A percentile compares a stretch with the other conserved stretches of the same genome.
phyloP scores from a whole-genome alignment of 2,888 invertebrate genomes.

The Diarsia dahlii region DNA sequence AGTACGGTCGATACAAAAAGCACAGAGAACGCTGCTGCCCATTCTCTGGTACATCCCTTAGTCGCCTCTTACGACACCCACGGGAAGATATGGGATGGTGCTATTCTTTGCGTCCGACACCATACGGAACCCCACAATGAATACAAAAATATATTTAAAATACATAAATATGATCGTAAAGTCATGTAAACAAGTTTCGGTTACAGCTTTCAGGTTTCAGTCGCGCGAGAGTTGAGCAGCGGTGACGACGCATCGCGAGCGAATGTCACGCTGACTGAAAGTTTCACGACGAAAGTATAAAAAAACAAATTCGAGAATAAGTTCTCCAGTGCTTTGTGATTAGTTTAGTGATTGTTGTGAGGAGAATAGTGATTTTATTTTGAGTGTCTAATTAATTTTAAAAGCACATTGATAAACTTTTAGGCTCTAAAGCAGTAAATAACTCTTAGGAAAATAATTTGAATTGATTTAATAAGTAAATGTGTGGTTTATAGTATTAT shows the following conservation, averaged over 20 bases:
- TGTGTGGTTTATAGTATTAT: constrained; percentile 15
- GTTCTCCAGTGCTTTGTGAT: constrained; percentile 19
- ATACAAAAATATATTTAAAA: constrained; percentile 57
- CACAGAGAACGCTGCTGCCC: too few relatives aligned
- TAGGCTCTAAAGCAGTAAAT: not conserved
- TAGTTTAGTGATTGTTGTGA: constrained; percentile 7
- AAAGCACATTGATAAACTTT: not conserved
- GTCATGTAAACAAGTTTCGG: constrained; percentile 60
- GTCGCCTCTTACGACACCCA: too few relatives aligned
- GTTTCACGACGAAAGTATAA: constrained; percentile 38
- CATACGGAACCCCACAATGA: too few relatives aligned
- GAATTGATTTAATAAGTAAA: not conserved
- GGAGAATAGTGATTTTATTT: not conserved
- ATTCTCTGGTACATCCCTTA: too few relatives aligned
- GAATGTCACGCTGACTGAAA: constrained; percentile 29
- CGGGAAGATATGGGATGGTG: too few relatives aligned
- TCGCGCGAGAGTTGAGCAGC: constrained; percentile 44
- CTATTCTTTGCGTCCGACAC: too few relatives aligned
- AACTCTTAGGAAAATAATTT: not conserved
- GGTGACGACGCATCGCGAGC: constrained; percentile 45
- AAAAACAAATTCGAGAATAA: constrained; percentile 5
- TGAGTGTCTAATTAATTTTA: not conserved
- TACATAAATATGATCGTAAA: constrained; percentile 63
- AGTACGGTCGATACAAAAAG: too few relatives aligned
- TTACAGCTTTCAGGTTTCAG: constrained; percentile 58